phyloP scores from a whole-genome alignment of 2,888 invertebrate species.

The Argynnis bischoffii region DNA sequence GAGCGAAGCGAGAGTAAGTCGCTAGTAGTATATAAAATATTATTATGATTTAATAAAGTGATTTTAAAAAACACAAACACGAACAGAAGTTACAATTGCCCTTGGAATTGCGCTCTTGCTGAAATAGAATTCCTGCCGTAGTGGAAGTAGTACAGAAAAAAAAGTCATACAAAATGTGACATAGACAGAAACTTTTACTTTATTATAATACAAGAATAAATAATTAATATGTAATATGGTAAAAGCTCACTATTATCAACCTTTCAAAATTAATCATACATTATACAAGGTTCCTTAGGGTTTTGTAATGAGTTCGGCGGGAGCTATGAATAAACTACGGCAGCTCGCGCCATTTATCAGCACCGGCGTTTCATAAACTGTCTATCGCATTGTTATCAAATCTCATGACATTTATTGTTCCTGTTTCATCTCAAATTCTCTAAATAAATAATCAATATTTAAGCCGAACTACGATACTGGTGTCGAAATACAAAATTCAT shows the following conservation, averaged over 20 bases:
- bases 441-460: constrained; percentile 59
- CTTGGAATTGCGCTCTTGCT: too few species aligned
- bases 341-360: constrained; percentile 66
- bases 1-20: too few species aligned
- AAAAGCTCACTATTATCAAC: constrained; percentile 7
- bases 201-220: background rate
- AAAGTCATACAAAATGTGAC: too few species aligned
- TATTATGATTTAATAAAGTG: too few species aligned
- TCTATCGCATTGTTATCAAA: constrained; percentile 73
- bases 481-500: too few species aligned
- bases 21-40: too few species aligned
- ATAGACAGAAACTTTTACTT: background rate
- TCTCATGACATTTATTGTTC: constrained; percentile 70
- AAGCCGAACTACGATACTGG: too few species aligned
- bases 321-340: constrained; percentile 32
- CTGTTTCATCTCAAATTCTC: constrained; percentile 51
- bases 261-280: constrained; percentile 18
- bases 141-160: too few species aligned
- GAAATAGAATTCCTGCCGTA: too few species aligned
- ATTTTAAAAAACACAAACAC: too few species aligned
- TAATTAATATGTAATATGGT: background rate
- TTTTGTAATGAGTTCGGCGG: constrained; percentile 26
- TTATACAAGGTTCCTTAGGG: constrained; percentile 23
- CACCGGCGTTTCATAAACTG: constrained; percentile 65
- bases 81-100: too few species aligned